Evolutionary conservation across 92 coral and sea anemone genomes (phyloP).

Genomic region (Palythoa grandiflora): DNA sequence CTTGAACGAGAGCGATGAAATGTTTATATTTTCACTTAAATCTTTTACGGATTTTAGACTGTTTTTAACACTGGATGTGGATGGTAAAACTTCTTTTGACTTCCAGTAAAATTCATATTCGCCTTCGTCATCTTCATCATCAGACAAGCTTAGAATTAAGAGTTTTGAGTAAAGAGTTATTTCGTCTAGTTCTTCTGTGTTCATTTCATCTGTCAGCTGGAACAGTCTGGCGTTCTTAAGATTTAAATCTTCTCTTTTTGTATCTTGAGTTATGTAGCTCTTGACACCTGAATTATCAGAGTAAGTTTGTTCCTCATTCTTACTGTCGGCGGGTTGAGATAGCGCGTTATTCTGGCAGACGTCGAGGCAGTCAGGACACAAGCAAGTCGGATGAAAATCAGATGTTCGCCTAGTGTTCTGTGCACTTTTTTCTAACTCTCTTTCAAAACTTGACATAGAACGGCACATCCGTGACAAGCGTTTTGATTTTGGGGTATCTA

Average conservation of each 20-base stretch:
- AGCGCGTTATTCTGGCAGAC: neutral
- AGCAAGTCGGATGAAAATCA: conserved; percentile 19
- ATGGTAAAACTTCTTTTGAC: neutral
- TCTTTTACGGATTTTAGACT: neutral
- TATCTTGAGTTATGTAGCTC: neutral
- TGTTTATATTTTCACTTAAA: neutral
- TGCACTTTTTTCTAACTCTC: neutral
- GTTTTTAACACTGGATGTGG: neutral
- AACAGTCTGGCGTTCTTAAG: neutral
- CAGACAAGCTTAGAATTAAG: neutral
- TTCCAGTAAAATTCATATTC: conserved; percentile 1
- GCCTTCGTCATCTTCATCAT: neutral
- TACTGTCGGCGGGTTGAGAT: neutral
- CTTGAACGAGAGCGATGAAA: neutral
- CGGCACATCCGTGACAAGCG: neutral
- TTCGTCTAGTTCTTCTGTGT: neutral
- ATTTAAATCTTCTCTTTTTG: neutral
- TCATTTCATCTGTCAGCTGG: neutral
- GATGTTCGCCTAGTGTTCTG: neutral
- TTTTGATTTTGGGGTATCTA: conserved; percentile 1
- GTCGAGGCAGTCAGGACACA: conserved; percentile 27
- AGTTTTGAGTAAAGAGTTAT: neutral
- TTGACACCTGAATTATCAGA: neutral
- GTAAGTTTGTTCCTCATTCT: neutral
- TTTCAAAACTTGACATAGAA: conserved; percentile 4